phyloP scores from a whole-genome alignment of 2,797 vertebrate genomes.

The Synanceia verrucosa region DNA sequence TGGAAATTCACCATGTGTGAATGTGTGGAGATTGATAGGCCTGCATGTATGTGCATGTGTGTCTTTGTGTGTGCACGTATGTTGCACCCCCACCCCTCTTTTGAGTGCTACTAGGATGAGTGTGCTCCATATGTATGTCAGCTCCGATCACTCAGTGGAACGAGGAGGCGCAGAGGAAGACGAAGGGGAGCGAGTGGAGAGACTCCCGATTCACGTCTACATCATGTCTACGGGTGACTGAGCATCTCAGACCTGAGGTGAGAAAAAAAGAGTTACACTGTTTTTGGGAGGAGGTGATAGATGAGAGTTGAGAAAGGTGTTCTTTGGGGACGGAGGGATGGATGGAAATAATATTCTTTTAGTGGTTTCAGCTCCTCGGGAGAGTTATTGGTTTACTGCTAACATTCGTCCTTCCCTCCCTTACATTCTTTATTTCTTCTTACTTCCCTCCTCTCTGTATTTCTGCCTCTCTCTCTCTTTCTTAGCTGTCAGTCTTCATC shows the following conservation, averaged over 20 bases:
- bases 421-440: slow-evolving; percentile 21
- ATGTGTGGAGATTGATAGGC: slow-evolving; percentile 11
- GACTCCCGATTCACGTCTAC: slow-evolving; percentile 40
- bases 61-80: slow-evolving; percentile 6
- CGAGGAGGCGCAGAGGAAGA: not conserved
- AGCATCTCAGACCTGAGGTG: slow-evolving; percentile 52
- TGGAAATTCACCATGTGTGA: slow-evolving; percentile 3
- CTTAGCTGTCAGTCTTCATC: slow-evolving; percentile 29
- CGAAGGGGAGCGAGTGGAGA: not conserved
- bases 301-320: slow-evolving; percentile 40
- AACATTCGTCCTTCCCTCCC: slow-evolving; percentile 24
- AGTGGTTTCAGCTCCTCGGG: slow-evolving; percentile 42
- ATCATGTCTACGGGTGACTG: slow-evolving; percentile 44
- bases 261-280: slow-evolving; percentile 37
- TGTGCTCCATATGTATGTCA: slow-evolving; percentile 78
- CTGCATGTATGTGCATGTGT: slow-evolving; percentile 10
- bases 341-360: slow-evolving; percentile 59
- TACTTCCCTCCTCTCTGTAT: slow-evolving; percentile 11
- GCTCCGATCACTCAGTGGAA: slow-evolving; percentile 65
- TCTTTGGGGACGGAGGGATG: slow-evolving; percentile 39
- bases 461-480: slow-evolving; percentile 31
- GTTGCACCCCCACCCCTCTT: slow-evolving; percentile 11
- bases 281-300: slow-evolving; percentile 55
- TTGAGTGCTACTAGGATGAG: slow-evolving; percentile 65
- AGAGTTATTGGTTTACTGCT: slow-evolving; percentile 47